These are phyloP conservation scores for Varanus salvator DNA, from an alignment of 2,113 vertebrate genomes.

Conservation along the genomic window DNA sequence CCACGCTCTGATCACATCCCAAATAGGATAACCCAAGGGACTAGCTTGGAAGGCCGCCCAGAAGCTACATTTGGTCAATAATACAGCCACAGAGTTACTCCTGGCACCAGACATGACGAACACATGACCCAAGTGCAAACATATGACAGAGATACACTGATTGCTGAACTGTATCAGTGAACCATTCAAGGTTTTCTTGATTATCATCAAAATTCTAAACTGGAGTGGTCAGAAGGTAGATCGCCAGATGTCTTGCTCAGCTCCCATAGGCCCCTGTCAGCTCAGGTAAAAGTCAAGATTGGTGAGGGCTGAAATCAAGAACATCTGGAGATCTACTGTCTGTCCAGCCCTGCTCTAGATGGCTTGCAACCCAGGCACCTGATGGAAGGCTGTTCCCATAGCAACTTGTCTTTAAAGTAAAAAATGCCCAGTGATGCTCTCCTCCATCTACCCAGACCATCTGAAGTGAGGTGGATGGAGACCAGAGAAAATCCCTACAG, in stretches of 20 bases:
- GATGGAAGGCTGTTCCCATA: neutral
- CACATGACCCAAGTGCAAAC: neutral
- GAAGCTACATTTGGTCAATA: neutral
- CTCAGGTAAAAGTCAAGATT: too few relatives aligned
- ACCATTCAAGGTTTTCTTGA: neutral
- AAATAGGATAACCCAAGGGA: neutral
- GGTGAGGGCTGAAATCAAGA: too few relatives aligned
- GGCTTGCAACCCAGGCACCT: neutral
- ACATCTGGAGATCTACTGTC: too few relatives aligned
- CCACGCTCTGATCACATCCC: neutral
- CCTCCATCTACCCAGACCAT: neutral
- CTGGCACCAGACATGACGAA: neutral
- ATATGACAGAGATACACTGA: neutral
- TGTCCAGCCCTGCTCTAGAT: too few relatives aligned
- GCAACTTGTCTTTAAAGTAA: neutral
- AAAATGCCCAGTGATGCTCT: neutral
- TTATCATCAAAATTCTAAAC: neutral
- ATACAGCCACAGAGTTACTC: neutral
- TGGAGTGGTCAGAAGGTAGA: neutral
- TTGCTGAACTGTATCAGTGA: neutral
- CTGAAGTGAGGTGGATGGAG: neutral
- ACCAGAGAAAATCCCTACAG: neutral
- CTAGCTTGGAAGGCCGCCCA: neutral
- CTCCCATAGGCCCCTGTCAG: too few relatives aligned
- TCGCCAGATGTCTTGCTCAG: too few relatives aligned